Evolutionary conservation across 2,797 vertebrate genomes (phyloP).

Genomic region (Dromococcyx pavoninus): DNA sequence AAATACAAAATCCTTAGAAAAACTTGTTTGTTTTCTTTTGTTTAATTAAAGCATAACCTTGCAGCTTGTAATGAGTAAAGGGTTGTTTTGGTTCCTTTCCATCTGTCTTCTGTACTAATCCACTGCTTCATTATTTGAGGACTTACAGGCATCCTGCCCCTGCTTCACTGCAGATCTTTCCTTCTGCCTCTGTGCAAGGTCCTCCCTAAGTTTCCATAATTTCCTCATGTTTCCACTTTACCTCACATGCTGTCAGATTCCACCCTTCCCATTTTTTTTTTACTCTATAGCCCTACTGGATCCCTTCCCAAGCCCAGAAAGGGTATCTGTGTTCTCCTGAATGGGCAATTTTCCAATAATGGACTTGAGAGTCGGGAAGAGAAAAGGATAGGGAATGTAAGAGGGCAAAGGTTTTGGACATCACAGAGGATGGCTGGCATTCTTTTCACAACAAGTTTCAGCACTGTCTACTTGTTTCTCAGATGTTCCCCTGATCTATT

Average conservation of each 20-base stretch:
- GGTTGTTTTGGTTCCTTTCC: neutral
- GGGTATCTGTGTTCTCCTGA: neutral
- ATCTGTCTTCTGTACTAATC: neutral
- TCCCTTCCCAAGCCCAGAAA: neutral
- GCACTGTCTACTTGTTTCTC: neutral
- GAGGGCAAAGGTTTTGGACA: conserved; percentile 33
- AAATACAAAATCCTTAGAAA: neutral
- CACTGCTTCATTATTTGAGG: neutral
- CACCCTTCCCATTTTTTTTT: neutral
- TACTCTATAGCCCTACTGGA: neutral
- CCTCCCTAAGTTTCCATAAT: neutral
- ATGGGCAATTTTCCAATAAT: neutral
- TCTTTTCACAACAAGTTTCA: neutral
- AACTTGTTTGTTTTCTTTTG: neutral
- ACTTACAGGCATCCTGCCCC: neutral
- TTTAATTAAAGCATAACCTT: neutral
- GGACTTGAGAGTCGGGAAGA: neutral
- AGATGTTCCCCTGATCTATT: neutral
- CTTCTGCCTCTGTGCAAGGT: neutral
- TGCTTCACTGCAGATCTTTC: neutral
- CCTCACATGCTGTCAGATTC: neutral
- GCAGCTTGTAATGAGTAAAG: neutral
- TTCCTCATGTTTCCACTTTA: neutral
- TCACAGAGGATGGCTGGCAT: neutral
- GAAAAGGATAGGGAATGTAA: neutral